Base-by-base conservation (phyloP, 2,797 vertebrate species). In the Sebastes hubbsi region DNA sequence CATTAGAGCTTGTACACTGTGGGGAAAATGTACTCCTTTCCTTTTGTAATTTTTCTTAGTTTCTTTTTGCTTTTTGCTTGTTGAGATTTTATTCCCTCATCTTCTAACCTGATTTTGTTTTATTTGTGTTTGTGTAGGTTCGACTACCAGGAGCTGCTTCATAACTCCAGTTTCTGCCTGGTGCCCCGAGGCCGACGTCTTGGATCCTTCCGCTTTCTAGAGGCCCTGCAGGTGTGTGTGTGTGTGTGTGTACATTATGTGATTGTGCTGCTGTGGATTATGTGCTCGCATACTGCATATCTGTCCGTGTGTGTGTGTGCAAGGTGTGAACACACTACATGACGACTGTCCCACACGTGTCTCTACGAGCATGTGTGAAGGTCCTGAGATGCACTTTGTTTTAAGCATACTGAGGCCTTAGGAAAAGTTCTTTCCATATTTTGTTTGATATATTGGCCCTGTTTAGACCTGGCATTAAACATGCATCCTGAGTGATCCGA, bases 131-230 rank as follows among this genome's bases (percentile, higher is more conserved):
- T 83, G 56, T 80, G 75, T 11, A 97, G 96, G 92, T 96, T 94
- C 11, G 96, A 97, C 89, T 97, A 97, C 88, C 95, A 95, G 88
- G 95, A 96, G 92, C 92, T 97, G 75, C 95, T 97, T 22, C 95
- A 96, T 66, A 97, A 97, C 89, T 95, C 96, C 82, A 96, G 89
- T 16, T 97, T 97, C 94, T 97, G 96, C 73, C 89, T 97, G 81
- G 96, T 97, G 56, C 96, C 96, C 16, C 92, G 96, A 1, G 96
- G 96, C 2, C 92, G 96, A 46, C 93, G 96, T 5, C 95, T 97
- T 22, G 96, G 96, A 34, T 97, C 96, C 22, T 97, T 97, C 54
- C 95, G 96, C 42, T 97, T 97, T 85, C 92, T 97, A 22, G 96
- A 97, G 85, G 96, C 96, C 66, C 90, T 97, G 75, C 96, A 97